Evolutionary conservation across 2,797 vertebrate genomes (phyloP), one percentile per base, ranked within the genome.

Genomic region (Malacoctenus gilli): DNA sequence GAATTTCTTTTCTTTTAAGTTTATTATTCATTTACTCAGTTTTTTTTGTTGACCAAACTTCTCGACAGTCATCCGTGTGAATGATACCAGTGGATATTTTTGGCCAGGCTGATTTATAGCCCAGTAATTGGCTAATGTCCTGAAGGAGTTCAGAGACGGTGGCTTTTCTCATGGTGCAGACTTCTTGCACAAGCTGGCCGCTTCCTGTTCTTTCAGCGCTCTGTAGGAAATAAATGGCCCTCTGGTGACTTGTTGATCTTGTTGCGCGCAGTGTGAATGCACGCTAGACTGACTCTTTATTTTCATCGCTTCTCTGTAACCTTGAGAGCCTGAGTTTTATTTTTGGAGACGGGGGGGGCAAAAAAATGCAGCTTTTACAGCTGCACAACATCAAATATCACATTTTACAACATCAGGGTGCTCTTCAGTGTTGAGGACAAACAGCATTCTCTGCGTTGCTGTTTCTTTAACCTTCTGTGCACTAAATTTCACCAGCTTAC

Each of bases 191-290:
- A 30, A 19, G 16, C 15, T 40, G 13, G 1, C 19, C 8, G 46
- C 42, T 43, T 28, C 6, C 18, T 25, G 7, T 37, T 37, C 10
- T 44, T 51, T 53, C 68, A 9, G 53, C 51, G 48, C 56, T 59
- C 31, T n/a, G 0, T 38, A 1, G 31, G 61, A 65, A 56, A 74
- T 32, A 28, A 79, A 72, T n/a, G 60, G 42, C 58, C 59, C 75
- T 63, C 73, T 55, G 34, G 75, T 79, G 77, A 72, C 71, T 66
- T 68, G 66, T 61, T 79, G 66, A 70, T 74, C 64, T 53, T 49
- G 52, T 66, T 72, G 4, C 62, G 62, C 43, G 10, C 18, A n/a
- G 41, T 65, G 60, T 68, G 56, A 75, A 60, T 1, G 2, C 28
- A 32, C 1, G 0, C 58, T 65, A 28, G 10, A 34, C 48, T 32